These are phyloP conservation scores for Branchipolynoe longqiensis DNA, from an alignment of 2,888 invertebrate species.

Conservation along the genomic window DNA sequence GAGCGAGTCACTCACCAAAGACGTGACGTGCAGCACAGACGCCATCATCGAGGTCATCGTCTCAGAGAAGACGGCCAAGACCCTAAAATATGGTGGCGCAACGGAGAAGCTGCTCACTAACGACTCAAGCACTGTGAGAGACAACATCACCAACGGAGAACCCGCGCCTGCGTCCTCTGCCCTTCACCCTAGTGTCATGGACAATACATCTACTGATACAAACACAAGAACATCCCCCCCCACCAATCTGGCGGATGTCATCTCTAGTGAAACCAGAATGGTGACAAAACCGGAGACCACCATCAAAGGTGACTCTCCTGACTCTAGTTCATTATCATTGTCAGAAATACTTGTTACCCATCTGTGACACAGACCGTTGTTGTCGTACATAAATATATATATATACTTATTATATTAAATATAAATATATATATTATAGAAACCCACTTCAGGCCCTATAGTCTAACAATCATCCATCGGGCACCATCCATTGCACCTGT, in stretches of 20 bases:
- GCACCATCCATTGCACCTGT: conserved; percentile 46
- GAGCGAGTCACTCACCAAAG: conserved; percentile 28
- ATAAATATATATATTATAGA: background rate
- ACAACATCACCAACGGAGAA: conserved; percentile 31
- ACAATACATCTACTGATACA: conserved; percentile 23
- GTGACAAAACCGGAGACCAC: background rate
- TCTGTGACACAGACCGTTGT: conserved; percentile 42
- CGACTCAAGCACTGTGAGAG: background rate
- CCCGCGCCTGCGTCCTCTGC: conserved; percentile 38
- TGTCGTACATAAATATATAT: background rate
- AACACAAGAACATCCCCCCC: background rate
- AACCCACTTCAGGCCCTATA: conserved; percentile 29
- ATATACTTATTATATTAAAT: background rate
- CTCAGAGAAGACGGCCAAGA: background rate
- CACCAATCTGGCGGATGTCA: background rate
- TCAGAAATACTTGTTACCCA: conserved; percentile 54
- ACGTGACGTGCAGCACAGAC: background rate
- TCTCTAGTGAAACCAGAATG: background rate
- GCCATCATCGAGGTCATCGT: conserved; percentile 12
- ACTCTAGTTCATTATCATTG: conserved; percentile 55
- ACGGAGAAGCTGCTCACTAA: background rate
- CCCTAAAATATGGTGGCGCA: too few species aligned
- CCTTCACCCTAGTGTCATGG: conserved; percentile 48
- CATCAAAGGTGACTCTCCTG: background rate
- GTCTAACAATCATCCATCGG: background rate